Evolutionary conservation across 2,113 vertebrate genomes (phyloP).

Genomic region (Cichladusa arquata): DNA sequence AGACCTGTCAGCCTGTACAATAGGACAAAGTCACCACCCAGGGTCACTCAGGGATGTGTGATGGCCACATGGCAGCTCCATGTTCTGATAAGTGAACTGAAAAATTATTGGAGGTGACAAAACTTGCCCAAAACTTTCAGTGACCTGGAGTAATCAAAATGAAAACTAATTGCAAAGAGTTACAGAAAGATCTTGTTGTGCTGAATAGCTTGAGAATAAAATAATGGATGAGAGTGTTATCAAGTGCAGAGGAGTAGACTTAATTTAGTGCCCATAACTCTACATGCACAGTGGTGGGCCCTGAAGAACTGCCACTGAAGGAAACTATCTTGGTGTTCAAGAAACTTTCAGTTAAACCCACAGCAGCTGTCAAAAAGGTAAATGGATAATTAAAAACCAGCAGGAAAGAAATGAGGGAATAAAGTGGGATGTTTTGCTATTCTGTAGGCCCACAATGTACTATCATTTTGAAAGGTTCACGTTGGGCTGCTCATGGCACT

Average conservation of each 20-base stretch:
- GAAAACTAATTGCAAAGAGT: neutral
- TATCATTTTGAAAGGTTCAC: neutral
- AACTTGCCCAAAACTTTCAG: neutral
- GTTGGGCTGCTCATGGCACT: neutral
- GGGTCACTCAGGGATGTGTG: neutral
- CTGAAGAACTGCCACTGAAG: neutral
- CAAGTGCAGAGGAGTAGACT: neutral
- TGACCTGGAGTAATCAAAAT: neutral
- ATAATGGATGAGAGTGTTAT: neutral
- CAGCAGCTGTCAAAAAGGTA: neutral
- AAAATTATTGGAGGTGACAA: neutral
- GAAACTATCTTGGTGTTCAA: neutral
- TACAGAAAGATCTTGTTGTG: neutral
- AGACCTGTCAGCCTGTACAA: neutral
- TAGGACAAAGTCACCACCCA: neutral
- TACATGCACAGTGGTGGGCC: neutral
- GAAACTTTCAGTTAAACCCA: neutral
- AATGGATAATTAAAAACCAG: neutral
- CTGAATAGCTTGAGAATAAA: neutral
- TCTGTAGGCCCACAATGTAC: rapidly evolving
- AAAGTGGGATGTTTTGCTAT: neutral
- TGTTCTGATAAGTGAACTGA: neutral
- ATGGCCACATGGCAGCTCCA: neutral
- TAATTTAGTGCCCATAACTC: neutral
- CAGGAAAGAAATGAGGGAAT: neutral